Conservation (phyloP, 2,797 vertebrate species). For the Scolopax bukidnonensis region DNA sequence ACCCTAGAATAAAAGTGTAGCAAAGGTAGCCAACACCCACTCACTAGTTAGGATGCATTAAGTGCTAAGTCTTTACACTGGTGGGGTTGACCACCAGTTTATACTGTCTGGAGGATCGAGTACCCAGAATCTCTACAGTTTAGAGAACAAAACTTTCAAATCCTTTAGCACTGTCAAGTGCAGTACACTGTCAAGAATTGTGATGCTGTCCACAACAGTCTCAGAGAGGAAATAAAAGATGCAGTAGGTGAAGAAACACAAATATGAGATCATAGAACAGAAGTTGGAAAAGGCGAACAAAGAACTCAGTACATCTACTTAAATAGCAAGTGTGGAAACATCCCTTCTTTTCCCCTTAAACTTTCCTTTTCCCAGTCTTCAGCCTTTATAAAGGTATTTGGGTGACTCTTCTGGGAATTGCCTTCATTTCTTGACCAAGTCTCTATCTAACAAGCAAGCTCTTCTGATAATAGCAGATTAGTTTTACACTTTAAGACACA, state of each 20-base stretch:
- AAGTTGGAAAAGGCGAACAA: not conserved
- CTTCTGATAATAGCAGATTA: not conserved
- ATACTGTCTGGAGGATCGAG: not conserved
- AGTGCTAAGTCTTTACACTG: not conserved
- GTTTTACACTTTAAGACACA: not conserved
- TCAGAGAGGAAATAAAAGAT: not conserved
- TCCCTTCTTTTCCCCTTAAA: not conserved
- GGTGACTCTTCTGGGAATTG: not conserved
- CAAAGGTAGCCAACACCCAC: not conserved
- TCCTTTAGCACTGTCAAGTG: not conserved
- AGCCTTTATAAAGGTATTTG: not conserved
- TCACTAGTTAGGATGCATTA: not conserved
- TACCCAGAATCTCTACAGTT: too few species aligned
- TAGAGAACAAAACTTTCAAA: conserved; percentile 24
- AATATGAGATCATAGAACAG: not conserved
- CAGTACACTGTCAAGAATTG: not conserved
- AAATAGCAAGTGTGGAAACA: not conserved
- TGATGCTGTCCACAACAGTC: not conserved
- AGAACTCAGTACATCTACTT: not conserved
- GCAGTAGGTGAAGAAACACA: not conserved
- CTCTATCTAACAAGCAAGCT: not conserved
- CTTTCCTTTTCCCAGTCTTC: not conserved
- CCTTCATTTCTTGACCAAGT: not conserved
- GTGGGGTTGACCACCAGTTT: not conserved
- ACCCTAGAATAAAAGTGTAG: not conserved